These are phyloP conservation scores for Heliocidaris erythrogramma DNA, from an alignment of 35 echinoderm and acorn worm genomes.

Conservation along the genomic window DNA sequence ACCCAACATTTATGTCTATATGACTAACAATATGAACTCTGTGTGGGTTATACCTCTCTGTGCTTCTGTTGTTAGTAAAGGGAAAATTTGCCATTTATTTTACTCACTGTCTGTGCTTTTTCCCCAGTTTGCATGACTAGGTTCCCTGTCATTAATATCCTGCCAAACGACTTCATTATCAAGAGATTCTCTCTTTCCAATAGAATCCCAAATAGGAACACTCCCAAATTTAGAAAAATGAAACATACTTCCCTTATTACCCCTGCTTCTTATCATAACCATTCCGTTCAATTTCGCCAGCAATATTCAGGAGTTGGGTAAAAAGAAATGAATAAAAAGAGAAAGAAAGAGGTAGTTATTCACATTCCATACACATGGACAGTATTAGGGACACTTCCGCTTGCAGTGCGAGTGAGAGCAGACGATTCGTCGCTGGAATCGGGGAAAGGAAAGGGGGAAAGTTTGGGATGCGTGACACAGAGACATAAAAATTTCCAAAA, in stretches of 20 bases:
- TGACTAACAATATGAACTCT: slow-evolving; percentile 5
- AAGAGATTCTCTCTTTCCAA: slow-evolving; percentile 24
- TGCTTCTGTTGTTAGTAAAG: not conserved
- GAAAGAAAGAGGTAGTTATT: not conserved
- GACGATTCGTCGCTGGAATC: not conserved
- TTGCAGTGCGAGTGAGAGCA: not conserved
- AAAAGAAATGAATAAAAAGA: not conserved
- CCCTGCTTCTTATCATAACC: not conserved
- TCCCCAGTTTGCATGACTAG: not conserved
- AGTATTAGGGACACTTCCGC: slow-evolving; percentile 23
- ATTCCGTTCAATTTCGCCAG: not conserved
- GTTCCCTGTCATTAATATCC: slow-evolving; percentile 9
- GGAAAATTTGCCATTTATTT: not conserved
- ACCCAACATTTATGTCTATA: not conserved
- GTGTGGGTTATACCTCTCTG: not conserved
- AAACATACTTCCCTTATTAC: slow-evolving; percentile 25
- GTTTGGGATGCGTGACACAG: slow-evolving; percentile 23
- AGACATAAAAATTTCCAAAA: slow-evolving; percentile 13
- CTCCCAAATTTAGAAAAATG: slow-evolving; percentile 45
- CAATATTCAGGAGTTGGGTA: not conserved
- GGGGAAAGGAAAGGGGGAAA: not conserved
- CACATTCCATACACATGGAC: slow-evolving; percentile 31
- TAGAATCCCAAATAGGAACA: not conserved
- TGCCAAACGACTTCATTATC: slow-evolving; percentile 16
- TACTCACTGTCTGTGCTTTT: not conserved